phyloP scores from a whole-genome alignment of 2,888 invertebrate genomes.

The Trimorus sp. region DNA sequence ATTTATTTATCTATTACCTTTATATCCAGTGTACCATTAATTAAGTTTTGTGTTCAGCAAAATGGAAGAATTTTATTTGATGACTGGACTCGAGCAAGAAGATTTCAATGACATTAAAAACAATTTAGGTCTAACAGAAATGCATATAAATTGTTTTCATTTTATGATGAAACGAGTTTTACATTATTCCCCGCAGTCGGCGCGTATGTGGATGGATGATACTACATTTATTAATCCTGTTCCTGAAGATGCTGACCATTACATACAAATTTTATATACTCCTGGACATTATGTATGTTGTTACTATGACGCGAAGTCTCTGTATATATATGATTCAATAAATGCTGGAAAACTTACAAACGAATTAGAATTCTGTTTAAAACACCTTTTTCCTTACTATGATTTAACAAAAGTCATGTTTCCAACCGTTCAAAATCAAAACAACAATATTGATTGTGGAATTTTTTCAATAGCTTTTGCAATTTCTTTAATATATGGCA shows the following conservation, averaged over 20 bases:
- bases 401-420: slow-evolving; percentile 9
- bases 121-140: slow-evolving; percentile 5
- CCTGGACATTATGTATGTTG: slow-evolving; percentile 22
- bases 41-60: not conserved
- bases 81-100: not conserved
- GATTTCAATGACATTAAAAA: slow-evolving; percentile 22
- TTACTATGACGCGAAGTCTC: slow-evolving; percentile 13
- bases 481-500: slow-evolving; percentile 7
- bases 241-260: slow-evolving; percentile 1
- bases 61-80: not conserved
- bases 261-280: slow-evolving; percentile 27
- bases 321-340: slow-evolving; percentile 30
- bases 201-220: slow-evolving; percentile 26
- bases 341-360: slow-evolving; percentile 4
- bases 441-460: slow-evolving; percentile 10
- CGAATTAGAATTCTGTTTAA: slow-evolving; percentile 11
- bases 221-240: slow-evolving; percentile 3
- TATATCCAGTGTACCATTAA: no score
- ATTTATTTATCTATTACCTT: no score
- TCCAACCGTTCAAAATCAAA: slow-evolving; percentile 17
- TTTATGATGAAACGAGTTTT: slow-evolving; percentile 4
- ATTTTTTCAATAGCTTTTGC: slow-evolving; percentile 23
- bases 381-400: slow-evolving; percentile 1
- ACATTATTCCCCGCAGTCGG: slow-evolving; percentile 4
- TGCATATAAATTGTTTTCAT: slow-evolving; percentile 12